phyloP scores from a whole-genome alignment of 2,113 vertebrate species.

The Myotis yumanensis region DNA sequence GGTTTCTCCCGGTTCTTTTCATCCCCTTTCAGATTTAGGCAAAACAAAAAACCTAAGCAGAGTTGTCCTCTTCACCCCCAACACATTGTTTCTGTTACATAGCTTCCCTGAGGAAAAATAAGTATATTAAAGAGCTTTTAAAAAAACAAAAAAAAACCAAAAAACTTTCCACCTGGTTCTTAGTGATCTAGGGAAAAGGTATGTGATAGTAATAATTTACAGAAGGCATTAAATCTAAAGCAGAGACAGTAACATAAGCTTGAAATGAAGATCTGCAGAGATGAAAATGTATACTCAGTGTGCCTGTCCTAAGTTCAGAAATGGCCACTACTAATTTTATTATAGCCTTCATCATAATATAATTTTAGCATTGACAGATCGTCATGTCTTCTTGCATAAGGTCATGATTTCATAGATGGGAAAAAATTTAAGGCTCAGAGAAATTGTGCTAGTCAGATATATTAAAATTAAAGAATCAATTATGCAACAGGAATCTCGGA shows the following conservation, averaged over 20 bases:
- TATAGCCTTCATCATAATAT: not conserved
- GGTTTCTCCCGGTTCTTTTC: not conserved
- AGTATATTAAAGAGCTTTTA: not conserved
- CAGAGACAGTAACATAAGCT: not conserved
- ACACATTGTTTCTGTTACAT: not conserved
- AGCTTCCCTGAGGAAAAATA: not conserved
- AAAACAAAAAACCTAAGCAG: not conserved
- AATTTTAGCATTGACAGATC: not conserved
- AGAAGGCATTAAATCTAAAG: not conserved
- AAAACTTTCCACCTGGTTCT: not conserved
- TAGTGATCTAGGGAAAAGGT: not conserved
- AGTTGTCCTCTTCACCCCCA: not conserved
- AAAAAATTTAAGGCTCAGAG: constrained; percentile 9
- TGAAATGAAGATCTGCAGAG: constrained; percentile 16
- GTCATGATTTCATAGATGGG: not conserved
- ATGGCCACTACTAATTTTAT: not conserved
- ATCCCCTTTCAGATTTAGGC: not conserved
- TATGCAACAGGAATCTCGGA: not conserved
- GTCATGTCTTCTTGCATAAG: not conserved
- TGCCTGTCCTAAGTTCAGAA: not conserved
- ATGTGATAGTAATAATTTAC: not conserved
- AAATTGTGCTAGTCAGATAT: not conserved
- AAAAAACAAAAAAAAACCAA: not conserved
- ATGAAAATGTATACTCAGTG: not conserved
- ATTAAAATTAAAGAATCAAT: not conserved